Evolutionary conservation across 1,140 invertebrate species (phyloP).

Genomic region (Berghia stephanieae): DNA sequence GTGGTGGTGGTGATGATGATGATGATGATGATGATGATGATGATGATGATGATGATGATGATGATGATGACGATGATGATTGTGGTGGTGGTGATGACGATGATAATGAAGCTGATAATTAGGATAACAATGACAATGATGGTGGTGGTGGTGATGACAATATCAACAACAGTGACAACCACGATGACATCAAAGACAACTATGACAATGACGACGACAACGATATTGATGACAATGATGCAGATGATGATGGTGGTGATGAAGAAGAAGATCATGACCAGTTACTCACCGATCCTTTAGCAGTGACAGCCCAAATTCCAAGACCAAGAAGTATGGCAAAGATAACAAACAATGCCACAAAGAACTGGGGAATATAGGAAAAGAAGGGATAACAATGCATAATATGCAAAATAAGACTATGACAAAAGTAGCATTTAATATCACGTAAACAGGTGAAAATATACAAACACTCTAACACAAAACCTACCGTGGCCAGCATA

Average conservation of each 20-base stretch:
- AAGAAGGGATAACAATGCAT: background rate
- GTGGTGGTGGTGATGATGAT: background rate
- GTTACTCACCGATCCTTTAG: conserved; percentile 58
- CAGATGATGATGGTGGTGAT: no score
- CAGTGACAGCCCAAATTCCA: conserved; percentile 62
- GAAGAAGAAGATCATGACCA: background rate
- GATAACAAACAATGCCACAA: conserved; percentile 62
- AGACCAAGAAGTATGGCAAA: conserved; percentile 59
- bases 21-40: background rate
- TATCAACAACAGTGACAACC: background rate
- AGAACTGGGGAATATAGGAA: conserved; percentile 59
- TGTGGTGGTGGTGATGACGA: background rate
- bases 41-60: background rate
- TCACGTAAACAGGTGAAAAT: no score
- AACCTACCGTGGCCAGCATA: conserved; percentile 81
- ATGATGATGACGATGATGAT: background rate
- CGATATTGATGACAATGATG: no score
- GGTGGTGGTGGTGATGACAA: conserved; percentile 2
- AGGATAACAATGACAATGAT: background rate
- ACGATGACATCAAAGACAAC: background rate
- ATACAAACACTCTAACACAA: no score
- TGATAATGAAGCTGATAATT: background rate
- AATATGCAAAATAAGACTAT: no score
- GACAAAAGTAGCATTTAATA: no score
- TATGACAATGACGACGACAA: conserved; percentile 4